Evolutionary conservation across 2,113 vertebrate species (phyloP), one percentile per base, ranked within the genome.

Genomic region (Aplodontia rufa): DNA sequence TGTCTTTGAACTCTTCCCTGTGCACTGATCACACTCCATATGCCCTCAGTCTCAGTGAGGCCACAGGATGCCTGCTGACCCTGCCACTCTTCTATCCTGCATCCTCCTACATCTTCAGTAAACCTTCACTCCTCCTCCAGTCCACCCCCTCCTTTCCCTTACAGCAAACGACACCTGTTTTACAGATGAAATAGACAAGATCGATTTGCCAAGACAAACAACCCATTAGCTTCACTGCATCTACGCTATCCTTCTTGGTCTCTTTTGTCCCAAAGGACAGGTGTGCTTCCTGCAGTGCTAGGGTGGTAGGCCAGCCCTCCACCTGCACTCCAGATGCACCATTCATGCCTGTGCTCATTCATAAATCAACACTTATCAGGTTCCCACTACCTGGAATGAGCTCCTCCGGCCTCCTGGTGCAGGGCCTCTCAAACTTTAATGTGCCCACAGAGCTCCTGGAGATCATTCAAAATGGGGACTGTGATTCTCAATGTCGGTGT

Each of bases 391-490:
- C 42, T 55, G 71, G 49, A 66, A 66, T 90, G 90, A 66, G 76
- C 80, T 83, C 75, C 79, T 60, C 51, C 85, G 87, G 91, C 72
- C 55, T 86, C 51, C 87, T 47, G 55, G 84, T 51, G 13, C 94
- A 85, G 82, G 68, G 82, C 84, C 58, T 93, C 66, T 97, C 71
- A 58, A 51, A 84, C 66, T 84, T 97, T 68, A 75, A 80, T 66
- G 58, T 80, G 68, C 55, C 32, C 6, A 6, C 45, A 5, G 28
- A 35, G 76, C 84, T 95, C 97, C 37, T 4, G 0, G 47, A 64
- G 64, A 71, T 69, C 42, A 8, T 62, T 87, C 60, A 78, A 74
- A 87, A 60, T 45, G 45, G 10, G 19, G 51, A 45, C 42, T 68
- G 55, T 62, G 42, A 78, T 28, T 86, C 20, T 1, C 3, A 8